Evolutionary conservation across 2,113 vertebrate species (phyloP).

Genomic region (Tichodroma muraria): DNA sequence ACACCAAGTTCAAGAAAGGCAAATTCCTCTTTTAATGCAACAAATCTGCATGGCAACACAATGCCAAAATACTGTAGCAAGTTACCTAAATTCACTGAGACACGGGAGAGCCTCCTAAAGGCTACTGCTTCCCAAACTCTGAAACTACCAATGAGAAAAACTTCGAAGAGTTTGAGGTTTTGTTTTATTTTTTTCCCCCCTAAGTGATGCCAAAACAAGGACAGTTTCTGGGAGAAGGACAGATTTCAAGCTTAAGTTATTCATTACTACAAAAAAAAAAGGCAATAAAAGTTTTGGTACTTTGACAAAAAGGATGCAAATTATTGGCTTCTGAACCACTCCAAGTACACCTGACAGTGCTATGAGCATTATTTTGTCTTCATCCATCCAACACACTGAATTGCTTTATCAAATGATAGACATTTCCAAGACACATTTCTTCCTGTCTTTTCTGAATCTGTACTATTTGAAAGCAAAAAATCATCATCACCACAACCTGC

Average conservation of each 20-base stretch:
- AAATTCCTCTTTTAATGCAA: background rate
- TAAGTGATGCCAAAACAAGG: background rate
- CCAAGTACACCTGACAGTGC: background rate
- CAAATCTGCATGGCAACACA: background rate
- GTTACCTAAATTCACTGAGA: background rate
- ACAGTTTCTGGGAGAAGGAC: background rate
- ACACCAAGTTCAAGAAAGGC: background rate
- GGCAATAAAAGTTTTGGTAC: background rate
- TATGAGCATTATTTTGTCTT: background rate
- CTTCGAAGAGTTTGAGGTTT: background rate
- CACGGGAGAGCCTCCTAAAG: background rate
- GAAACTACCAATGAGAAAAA: background rate
- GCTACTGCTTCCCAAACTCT: background rate
- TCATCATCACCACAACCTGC: background rate
- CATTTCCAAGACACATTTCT: background rate
- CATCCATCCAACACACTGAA: background rate
- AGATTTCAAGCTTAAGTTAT: background rate
- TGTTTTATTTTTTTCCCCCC: background rate
- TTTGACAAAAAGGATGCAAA: background rate
- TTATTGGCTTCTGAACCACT: background rate
- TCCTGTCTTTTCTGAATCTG: background rate
- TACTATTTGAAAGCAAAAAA: background rate
- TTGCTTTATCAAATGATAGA: background rate
- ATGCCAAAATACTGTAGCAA: background rate
- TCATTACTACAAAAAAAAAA: background rate